Evolutionary conservation across 2,797 vertebrate species (phyloP).

Genomic region (Aphelocoma californica): DNA sequence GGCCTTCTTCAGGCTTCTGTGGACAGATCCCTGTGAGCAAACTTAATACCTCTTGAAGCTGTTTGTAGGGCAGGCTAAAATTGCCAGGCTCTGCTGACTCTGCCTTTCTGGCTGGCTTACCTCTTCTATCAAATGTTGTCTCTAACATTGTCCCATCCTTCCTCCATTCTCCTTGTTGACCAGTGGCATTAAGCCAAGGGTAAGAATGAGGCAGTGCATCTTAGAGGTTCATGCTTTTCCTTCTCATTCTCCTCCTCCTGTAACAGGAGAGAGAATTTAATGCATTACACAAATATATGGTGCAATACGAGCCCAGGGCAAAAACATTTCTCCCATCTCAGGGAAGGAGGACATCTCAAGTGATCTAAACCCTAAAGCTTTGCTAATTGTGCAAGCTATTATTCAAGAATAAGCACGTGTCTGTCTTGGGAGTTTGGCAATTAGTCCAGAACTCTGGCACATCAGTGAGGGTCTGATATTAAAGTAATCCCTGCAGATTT

Average conservation of each 20-base stretch:
- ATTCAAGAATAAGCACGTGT: background rate
- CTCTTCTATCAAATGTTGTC: background rate
- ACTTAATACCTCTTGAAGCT: background rate
- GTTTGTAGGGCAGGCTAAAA: background rate
- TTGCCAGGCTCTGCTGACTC: background rate
- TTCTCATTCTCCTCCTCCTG: background rate
- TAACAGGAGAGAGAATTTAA: background rate
- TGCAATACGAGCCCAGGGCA: background rate
- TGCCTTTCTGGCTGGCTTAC: background rate
- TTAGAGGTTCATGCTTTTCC: background rate
- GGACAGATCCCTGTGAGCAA: background rate
- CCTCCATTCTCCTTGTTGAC: background rate
- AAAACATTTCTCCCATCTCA: fast-evolving
- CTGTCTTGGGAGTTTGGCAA: background rate
- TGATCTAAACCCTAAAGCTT: background rate
- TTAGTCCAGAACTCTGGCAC: background rate
- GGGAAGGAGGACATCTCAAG: background rate
- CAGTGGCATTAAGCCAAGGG: background rate
- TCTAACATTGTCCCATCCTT: background rate
- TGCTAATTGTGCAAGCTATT: background rate
- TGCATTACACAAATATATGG: background rate
- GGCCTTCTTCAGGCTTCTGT: background rate
- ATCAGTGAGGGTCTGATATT: background rate
- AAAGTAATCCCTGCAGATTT: background rate
- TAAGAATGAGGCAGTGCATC: background rate